Base-by-base conservation (phyloP, 37 sponge, comb jelly and placozoan genomes). In the Spongilla lacustris region DNA sequence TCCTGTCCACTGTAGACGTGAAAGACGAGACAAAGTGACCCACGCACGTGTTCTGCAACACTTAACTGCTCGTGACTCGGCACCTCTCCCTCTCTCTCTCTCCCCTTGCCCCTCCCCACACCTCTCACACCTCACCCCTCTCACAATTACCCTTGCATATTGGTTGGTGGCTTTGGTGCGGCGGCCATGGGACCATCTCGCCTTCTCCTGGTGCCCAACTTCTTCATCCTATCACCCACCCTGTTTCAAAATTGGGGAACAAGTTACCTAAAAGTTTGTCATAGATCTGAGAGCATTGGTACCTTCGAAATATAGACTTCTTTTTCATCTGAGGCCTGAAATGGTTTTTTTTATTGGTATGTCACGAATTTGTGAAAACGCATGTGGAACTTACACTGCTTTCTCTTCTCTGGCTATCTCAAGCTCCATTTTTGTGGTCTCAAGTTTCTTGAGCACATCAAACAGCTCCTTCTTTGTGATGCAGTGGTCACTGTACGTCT, bases 401-500 rank as follows among this genome's bases (percentile, higher is more conserved):
- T 81, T 87, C 81, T 87, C 82, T 27, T 87, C 88, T n/a, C 50
- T 81, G 32, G 67, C 77, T 66, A 35, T 77, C 72, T 91, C 87
- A 28, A 91, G 69, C 67, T 91, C 87, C 0, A 91, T 73, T 28
- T 77, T 58, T 19, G 87, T 86, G 14, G 69, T 69, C 71, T 91
- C 87, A 23, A 78, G 91, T 33, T 68, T 81, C 78, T 70, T 74
- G 25, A 91, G 81, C 24, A 91, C 80, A 12, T 82, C 86, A 35
- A 81, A 83, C 5, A 91, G 83, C 33, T 91, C 91, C 69, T 86
- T 91, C 46, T 79, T 81, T 26, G 91, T 91, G 75, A 91, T 82
- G 69, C 91, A 91, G 68, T 86, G 86, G n/a, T 86, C 91, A 71
- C 82, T 79, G 66, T 83, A 91, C 13, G 91, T 86, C 91, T 91